Conservation (phyloP, 2,888 invertebrate genomes). For the Pollenia labialis region DNA sequence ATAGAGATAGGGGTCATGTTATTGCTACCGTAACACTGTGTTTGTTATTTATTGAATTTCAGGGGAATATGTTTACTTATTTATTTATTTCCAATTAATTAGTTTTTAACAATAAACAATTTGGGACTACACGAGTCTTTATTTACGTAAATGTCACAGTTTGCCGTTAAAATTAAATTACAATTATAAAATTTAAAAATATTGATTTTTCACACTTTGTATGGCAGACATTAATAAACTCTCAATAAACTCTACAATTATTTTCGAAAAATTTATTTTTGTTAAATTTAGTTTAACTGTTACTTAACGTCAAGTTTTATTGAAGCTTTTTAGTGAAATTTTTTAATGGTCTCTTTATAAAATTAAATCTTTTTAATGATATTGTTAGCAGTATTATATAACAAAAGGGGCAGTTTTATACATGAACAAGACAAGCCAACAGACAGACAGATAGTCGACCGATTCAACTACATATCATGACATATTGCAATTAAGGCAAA, state of each 20-base stretch:
- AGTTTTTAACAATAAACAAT: not conserved
- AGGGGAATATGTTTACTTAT: conserved; percentile 4
- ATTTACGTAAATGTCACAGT: not conserved
- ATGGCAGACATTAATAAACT: no score
- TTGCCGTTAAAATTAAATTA: conserved; percentile 28
- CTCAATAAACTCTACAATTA: not conserved
- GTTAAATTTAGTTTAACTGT: not conserved
- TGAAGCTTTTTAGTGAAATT: no score
- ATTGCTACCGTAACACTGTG: conserved; percentile 6
- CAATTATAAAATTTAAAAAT: not conserved
- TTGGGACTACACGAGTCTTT: not conserved
- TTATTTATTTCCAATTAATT: conserved; percentile 19
- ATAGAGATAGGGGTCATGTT: conserved; percentile 12
- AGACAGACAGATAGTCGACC: no score
- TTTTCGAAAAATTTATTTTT: not conserved
- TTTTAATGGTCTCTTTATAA: no score
- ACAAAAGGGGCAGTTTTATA: no score
- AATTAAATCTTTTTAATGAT: no score
- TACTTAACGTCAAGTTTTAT: not conserved
- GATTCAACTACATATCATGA: not conserved
- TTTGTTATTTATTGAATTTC: not conserved
- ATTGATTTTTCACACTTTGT: conserved; percentile 23
- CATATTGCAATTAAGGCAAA: conserved; percentile 39
- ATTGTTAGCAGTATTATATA: no score
- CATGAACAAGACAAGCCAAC: no score